Conservation (phyloP, 2,113 vertebrate species). For the Cricetomys ansorgei region DNA sequence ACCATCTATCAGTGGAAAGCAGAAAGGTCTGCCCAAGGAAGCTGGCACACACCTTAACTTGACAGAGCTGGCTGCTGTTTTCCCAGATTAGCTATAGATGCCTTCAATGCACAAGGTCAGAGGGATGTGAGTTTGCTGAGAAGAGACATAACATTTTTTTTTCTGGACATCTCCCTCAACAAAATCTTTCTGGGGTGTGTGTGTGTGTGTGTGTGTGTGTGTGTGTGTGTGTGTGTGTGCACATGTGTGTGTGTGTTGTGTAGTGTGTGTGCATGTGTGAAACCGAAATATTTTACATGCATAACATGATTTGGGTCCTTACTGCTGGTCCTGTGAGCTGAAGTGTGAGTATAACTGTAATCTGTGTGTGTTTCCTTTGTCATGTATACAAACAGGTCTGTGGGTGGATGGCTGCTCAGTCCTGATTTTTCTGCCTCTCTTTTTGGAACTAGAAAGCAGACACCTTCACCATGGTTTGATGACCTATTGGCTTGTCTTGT, state of each 20-base stretch:
- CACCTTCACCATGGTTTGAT: slow-evolving; percentile 49
- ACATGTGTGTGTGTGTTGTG: not conserved
- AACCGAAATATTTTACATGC: not conserved
- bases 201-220: not conserved
- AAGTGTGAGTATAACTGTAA: accelerated
- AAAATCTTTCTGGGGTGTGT: slow-evolving; percentile 50
- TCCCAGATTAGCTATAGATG: slow-evolving; percentile 68
- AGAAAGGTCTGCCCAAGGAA: slow-evolving; percentile 69
- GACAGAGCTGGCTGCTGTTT: slow-evolving; percentile 65
- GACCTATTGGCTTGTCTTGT: slow-evolving; percentile 65
- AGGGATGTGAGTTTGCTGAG: slow-evolving; percentile 62
- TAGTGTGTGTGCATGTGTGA: slow-evolving; percentile 2
- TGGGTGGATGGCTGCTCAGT: not conserved
- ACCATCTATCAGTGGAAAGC: slow-evolving; percentile 74
- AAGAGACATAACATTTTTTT: slow-evolving; percentile 73
- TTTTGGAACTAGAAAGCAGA: slow-evolving; percentile 62
- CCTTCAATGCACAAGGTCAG: slow-evolving; percentile 75
- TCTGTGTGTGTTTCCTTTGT: not conserved
- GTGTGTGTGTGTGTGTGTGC: not conserved
- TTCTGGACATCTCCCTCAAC: slow-evolving; percentile 64
- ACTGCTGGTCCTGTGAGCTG: accelerated
- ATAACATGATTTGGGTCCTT: not conserved
- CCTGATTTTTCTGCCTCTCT: slow-evolving; percentile 33
- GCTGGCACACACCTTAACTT: slow-evolving; percentile 62
- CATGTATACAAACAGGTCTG: not conserved